phyloP scores from a whole-genome alignment of 2,888 invertebrate species.

The Drosophila quasianomalipes region DNA sequence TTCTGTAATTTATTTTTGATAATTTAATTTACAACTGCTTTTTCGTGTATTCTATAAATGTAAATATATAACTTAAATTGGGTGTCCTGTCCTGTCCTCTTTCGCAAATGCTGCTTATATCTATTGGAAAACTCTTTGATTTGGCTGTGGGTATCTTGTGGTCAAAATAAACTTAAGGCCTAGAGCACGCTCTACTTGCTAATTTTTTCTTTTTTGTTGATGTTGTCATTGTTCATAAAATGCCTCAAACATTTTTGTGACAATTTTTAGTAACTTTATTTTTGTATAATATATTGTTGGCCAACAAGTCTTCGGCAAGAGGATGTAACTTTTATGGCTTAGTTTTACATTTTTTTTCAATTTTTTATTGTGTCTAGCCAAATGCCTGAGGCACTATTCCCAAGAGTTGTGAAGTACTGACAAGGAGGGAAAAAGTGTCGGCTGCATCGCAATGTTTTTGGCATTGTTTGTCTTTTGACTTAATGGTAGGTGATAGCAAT shows the following conservation, averaged over 20 bases:
- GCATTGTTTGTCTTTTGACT: slow-evolving; percentile 27
- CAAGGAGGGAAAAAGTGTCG: slow-evolving; percentile 22
- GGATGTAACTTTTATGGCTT: slow-evolving; percentile 56
- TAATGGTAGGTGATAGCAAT: slow-evolving; percentile 6
- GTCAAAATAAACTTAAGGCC: background rate
- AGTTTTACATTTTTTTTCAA: slow-evolving; percentile 18
- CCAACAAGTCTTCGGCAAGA: slow-evolving; percentile 34
- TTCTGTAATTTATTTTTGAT: slow-evolving; percentile 49
- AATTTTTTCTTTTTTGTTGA: slow-evolving; percentile 5
- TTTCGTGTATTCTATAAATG: slow-evolving; percentile 11
- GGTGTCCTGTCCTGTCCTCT: background rate
- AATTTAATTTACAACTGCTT: slow-evolving; percentile 38
- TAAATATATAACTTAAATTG: background rate
- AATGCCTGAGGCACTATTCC: slow-evolving; percentile 36
- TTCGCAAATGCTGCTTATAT: background rate
- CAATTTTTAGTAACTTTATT: slow-evolving; percentile 52
- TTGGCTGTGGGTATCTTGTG: background rate
- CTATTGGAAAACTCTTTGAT: background rate
- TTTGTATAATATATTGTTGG: slow-evolving; percentile 59
- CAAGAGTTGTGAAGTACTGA: background rate
- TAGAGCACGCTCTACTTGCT: background rate
- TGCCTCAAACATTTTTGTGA: slow-evolving; percentile 40
- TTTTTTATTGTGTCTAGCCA: slow-evolving; percentile 32
- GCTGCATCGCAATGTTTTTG: slow-evolving; percentile 35
- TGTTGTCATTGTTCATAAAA: slow-evolving; percentile 21